Conservation (phyloP, 2,888 invertebrate species). For the Leptinotarsa juncta region DNA sequence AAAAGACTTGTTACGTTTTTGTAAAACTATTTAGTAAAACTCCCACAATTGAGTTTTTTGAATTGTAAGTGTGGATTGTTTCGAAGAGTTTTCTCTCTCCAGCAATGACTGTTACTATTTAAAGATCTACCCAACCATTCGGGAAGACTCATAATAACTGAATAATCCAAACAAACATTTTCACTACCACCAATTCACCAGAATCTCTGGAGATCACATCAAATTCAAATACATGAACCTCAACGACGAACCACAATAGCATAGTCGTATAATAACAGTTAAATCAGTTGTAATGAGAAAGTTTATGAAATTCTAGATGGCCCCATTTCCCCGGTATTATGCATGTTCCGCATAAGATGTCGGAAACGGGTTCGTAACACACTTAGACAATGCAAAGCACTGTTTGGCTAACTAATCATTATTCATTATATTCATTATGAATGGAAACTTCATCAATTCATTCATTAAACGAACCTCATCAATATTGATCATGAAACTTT, state of each 20-base stretch:
- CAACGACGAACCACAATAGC: neutral
- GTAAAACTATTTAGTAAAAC: too few relatives aligned
- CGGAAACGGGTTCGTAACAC: neutral
- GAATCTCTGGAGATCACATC: neutral
- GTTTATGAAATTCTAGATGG: constrained; percentile 9
- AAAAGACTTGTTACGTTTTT: too few relatives aligned
- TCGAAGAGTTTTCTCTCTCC: too few relatives aligned
- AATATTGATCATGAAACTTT: neutral
- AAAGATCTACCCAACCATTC: too few relatives aligned
- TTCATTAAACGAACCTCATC: neutral
- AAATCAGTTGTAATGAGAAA: constrained; percentile 8
- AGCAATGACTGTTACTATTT: too few relatives aligned
- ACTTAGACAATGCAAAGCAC: neutral
- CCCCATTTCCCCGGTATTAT: neutral
- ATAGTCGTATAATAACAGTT: constrained; percentile 6
- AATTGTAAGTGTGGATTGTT: too few relatives aligned
- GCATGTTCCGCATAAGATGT: constrained; percentile 3
- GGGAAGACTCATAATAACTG: too few relatives aligned
- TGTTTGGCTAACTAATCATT: neutral
- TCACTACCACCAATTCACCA: neutral
- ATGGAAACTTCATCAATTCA: neutral
- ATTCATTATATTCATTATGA: neutral
- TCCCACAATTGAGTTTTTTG: too few relatives aligned
- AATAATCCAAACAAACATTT: neutral
- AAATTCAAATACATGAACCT: neutral